phyloP scores from a whole-genome alignment of 2,797 vertebrate species.

The Anniella stebbinsi region DNA sequence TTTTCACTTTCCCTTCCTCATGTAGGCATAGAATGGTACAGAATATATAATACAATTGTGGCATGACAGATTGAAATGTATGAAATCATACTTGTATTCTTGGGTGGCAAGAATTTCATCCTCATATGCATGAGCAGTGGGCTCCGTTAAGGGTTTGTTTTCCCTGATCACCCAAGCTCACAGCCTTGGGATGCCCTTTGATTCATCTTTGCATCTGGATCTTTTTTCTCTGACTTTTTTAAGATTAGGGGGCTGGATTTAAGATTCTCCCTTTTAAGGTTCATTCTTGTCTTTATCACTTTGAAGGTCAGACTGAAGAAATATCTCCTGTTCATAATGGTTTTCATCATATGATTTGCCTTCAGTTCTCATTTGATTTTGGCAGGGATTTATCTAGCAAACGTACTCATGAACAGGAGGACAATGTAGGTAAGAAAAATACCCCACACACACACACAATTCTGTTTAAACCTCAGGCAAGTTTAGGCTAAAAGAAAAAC shows the following conservation, averaged over 20 bases:
- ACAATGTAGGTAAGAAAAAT: not conserved
- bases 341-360: not conserved
- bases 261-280: not conserved
- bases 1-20: not conserved
- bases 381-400: not conserved
- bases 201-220: not conserved
- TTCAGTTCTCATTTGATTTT: not conserved
- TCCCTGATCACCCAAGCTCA: not conserved
- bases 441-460: not conserved
- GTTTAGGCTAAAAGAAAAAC: too few relatives aligned
- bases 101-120: not conserved
- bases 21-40: too few relatives aligned
- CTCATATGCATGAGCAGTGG: not conserved
- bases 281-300: not conserved
- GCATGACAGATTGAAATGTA: not conserved
- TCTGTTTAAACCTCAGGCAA: not conserved
- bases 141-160: not conserved
- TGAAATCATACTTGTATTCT: too few relatives aligned
- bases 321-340: not conserved
- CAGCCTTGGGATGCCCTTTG: not conserved
- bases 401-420: not conserved
- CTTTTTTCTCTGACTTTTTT: not conserved
- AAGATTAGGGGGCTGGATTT: not conserved
- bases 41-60: not conserved
- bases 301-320: not conserved